phyloP scores from a whole-genome alignment of 2,797 vertebrate genomes.

The Gephyroberyx darwinii region DNA sequence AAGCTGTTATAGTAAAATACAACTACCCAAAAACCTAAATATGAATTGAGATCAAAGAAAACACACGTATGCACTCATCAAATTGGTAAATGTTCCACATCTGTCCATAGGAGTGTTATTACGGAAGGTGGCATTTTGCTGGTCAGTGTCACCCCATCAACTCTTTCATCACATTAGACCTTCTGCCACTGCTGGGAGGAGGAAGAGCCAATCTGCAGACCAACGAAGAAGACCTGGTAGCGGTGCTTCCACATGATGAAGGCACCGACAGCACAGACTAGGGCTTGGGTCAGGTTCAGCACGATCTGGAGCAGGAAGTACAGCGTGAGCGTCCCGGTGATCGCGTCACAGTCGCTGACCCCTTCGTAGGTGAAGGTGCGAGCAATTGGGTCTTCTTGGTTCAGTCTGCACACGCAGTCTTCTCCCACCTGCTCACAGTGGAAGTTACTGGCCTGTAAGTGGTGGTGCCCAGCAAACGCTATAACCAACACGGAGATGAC shows the following conservation, averaged over 20 bases:
- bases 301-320: slow-evolving; percentile 90
- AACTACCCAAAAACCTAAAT: slow-evolving; percentile 45
- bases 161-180: slow-evolving; percentile 62
- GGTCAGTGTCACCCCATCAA: slow-evolving; percentile 22
- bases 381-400: slow-evolving; percentile 85
- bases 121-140: background rate
- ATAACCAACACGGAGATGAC: slow-evolving; percentile 87
- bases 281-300: slow-evolving; percentile 87
- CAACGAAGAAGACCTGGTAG: slow-evolving; percentile 95
- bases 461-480: slow-evolving; percentile 89
- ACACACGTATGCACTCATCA: slow-evolving; percentile 37
- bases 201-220: slow-evolving; percentile 77
- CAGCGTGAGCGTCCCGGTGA: slow-evolving; percentile 83
- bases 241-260: slow-evolving; percentile 97
- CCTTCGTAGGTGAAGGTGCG: slow-evolving; percentile 86
- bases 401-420: slow-evolving; percentile 87
- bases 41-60: slow-evolving; percentile 43
- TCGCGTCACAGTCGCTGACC: slow-evolving; percentile 81
- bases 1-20: slow-evolving; percentile 53
- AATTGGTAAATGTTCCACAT: slow-evolving; percentile 18
- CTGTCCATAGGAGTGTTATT: slow-evolving; percentile 14
- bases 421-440: slow-evolving; percentile 71
- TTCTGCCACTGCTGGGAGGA: slow-evolving; percentile 77
- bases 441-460: slow-evolving; percentile 81
- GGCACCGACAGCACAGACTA: slow-evolving; percentile 86